A percentile compares a stretch with the other conserved stretches of the same genome.
These are phyloP conservation scores for Bhutanitis thaidina DNA, from an alignment of 2,888 invertebrate species.

Conservation along the genomic window DNA sequence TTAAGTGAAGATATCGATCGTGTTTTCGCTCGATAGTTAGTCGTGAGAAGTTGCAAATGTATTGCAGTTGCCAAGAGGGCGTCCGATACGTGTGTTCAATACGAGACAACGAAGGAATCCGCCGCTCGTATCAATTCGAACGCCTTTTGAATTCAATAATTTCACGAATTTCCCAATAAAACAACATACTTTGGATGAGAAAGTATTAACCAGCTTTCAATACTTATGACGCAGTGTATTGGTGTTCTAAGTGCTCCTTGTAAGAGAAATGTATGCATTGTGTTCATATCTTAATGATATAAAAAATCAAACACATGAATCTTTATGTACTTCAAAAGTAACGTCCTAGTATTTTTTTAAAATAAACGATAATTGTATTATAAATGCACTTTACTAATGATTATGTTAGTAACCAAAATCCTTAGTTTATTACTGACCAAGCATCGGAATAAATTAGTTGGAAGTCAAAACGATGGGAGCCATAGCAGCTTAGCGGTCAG, in stretches of 20 bases:
- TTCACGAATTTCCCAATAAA: constrained; percentile 22
- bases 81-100: constrained; percentile 20
- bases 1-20: constrained; percentile 26
- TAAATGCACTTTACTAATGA: too few species aligned
- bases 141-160: constrained; percentile 21
- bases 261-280: too few species aligned
- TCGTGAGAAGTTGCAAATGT: constrained; percentile 25
- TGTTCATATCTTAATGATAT: too few species aligned
- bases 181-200: neutral
- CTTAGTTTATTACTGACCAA: too few species aligned
- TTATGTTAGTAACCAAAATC: too few species aligned
- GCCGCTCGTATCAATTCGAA: constrained; percentile 23
- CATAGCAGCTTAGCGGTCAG: too few species aligned
- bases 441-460: too few species aligned
- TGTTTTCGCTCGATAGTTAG: constrained; percentile 12
- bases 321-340: too few species aligned
- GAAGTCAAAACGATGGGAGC: too few species aligned
- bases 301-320: too few species aligned
- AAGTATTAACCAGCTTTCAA: constrained; percentile 1
- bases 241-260: neutral
- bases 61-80: constrained; percentile 23
- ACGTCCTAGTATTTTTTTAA: too few species aligned
- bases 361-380: too few species aligned
- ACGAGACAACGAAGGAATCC: constrained; percentile 17
- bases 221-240: neutral